Evolutionary conservation across 2,888 invertebrate species (phyloP).

Genomic region (Laspeyria flexula): DNA sequence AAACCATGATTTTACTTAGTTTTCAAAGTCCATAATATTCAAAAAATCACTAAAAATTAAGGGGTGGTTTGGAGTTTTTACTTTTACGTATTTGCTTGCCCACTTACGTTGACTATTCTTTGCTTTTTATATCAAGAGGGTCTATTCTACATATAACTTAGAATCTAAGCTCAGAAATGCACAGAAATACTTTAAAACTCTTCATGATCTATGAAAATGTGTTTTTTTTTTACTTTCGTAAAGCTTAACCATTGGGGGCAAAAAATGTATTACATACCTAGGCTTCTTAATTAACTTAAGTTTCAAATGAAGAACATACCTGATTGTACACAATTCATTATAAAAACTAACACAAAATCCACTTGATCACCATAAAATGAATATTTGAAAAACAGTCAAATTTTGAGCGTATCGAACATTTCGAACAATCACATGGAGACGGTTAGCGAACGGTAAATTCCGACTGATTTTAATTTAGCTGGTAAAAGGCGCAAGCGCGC

Average conservation of each 20-base stretch:
- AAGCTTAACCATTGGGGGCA: neutral
- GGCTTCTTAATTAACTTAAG: neutral
- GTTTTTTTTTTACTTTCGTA: neutral
- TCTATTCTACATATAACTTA: constrained; percentile 1
- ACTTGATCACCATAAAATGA: neutral
- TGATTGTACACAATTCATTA: neutral
- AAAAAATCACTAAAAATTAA: constrained; percentile 3
- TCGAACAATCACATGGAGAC: neutral
- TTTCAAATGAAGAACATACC: neutral
- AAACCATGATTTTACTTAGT: neutral
- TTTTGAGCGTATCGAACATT: neutral
- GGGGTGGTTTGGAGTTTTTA: constrained; percentile 4
- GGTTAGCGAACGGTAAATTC: neutral
- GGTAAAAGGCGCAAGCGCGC: neutral
- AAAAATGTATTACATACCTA: neutral
- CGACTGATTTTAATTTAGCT: neutral
- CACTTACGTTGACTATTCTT: too few species aligned
- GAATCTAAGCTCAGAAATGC: neutral
- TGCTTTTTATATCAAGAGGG: neutral
- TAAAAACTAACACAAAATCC: neutral
- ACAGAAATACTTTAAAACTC: constrained; percentile 1
- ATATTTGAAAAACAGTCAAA: neutral
- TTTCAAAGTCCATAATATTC: neutral
- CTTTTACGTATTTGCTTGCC: too few species aligned
- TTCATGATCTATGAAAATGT: neutral